Conservation (phyloP, 1,140 invertebrate genomes). For the Drosophila navojoa region DNA sequence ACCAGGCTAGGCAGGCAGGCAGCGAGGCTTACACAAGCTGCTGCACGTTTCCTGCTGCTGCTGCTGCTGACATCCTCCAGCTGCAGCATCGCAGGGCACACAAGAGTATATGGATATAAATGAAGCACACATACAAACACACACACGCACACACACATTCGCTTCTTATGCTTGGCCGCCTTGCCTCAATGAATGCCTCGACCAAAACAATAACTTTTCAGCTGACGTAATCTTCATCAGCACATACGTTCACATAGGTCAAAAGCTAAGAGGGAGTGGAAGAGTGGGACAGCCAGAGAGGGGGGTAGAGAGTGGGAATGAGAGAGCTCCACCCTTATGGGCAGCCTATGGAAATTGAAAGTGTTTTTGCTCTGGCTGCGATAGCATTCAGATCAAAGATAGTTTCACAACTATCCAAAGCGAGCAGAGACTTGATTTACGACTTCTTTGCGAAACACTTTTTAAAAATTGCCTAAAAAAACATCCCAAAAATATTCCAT, state of each 20-base stretch:
- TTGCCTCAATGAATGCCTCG: conserved; percentile 50
- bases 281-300: too few species aligned
- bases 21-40: conserved; percentile 53
- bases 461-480: neutral
- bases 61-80: conserved; percentile 26
- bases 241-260: conserved; percentile 35
- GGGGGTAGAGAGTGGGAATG: too few species aligned
- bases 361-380: neutral
- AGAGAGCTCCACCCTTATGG: too few species aligned
- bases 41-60: conserved; percentile 71
- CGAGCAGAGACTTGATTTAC: conserved; percentile 2
- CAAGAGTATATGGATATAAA: conserved; percentile 74
- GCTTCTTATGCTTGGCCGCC: conserved; percentile 16
- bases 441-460: neutral
- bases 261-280: neutral
- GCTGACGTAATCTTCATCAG: conserved; percentile 80
- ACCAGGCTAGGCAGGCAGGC: conserved; percentile 23
- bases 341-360: conserved; percentile 15
- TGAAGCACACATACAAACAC: conserved; percentile 30
- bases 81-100: conserved; percentile 40
- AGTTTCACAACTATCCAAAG: neutral
- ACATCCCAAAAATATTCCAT: neutral
- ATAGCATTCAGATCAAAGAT: conserved; percentile 20
- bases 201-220: conserved; percentile 80
- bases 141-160: conserved; percentile 4